Evolutionary conservation across 2,888 invertebrate genomes (phyloP).

Genomic region (Catocala sponsa): DNA sequence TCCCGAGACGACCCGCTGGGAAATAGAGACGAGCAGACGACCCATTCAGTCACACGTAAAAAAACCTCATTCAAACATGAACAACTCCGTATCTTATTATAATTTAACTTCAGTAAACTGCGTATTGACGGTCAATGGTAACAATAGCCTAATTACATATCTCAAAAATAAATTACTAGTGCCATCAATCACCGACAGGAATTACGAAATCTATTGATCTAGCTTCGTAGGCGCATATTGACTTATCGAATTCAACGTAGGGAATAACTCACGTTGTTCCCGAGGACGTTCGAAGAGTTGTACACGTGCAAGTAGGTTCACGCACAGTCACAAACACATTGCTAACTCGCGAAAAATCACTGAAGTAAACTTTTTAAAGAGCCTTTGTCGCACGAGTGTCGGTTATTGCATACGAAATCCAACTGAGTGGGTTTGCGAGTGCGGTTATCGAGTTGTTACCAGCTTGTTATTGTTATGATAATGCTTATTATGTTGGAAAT

Average conservation of each 20-base stretch:
- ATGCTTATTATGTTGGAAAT: constrained; percentile 86
- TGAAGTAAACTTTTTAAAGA: constrained; percentile 2
- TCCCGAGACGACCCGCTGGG: constrained; percentile 55
- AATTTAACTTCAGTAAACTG: constrained; percentile 65
- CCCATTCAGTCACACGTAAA: constrained; percentile 64
- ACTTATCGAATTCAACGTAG: constrained; percentile 36
- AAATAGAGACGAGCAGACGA: constrained; percentile 67
- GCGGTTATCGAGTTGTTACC: constrained; percentile 70
- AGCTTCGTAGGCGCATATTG: constrained; percentile 26
- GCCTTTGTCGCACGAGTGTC: constrained; percentile 23
- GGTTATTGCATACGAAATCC: constrained; percentile 55
- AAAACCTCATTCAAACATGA: constrained; percentile 58
- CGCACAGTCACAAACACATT: constrained; percentile 51
- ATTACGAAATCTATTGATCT: constrained; percentile 47
- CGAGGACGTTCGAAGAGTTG: constrained; percentile 21
- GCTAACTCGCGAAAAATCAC: constrained; percentile 15
- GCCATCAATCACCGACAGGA: constrained; percentile 70
- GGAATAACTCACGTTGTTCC: constrained; percentile 50
- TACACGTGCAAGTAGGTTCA: constrained; percentile 16
- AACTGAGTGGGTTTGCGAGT: constrained; percentile 56
- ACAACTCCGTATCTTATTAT: constrained; percentile 49
- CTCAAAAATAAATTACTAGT: constrained; percentile 68
- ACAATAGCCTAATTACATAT: constrained; percentile 81
- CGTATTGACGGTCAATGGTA: constrained; percentile 62
- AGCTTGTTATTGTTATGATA: constrained; percentile 86